Base-by-base conservation (phyloP, 2,113 vertebrate species). In the Misgurnus mizolepis region DNA sequence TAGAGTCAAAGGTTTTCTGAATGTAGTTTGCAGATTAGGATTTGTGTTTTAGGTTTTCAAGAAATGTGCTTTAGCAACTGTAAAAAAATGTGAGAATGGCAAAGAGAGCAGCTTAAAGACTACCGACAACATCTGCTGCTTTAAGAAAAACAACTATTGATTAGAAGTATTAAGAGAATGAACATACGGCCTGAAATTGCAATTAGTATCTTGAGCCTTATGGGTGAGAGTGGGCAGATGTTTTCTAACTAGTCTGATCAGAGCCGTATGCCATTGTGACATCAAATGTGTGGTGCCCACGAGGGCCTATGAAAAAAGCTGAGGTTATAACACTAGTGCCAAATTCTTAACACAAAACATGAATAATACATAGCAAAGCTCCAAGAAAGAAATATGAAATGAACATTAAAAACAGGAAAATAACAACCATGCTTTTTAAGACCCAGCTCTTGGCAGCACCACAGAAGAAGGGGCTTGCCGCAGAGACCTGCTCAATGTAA, bases 81-180 rank as follows among this genome's bases (percentile, higher is more conserved):
- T 47, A 47, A 8, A 7, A 47, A 47, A 5, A 4, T 11, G 27
- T 72, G 27, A 34, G 64, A 62, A 65, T 60, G 15, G 53, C 66
- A 79, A 83, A 69, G 12, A 77, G 67, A 76, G 55, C 14, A 66
- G 56, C 70, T 74, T 79, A 61, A 82, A 82, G 76, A 82, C 34
- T 53, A 84, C 67, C 76, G 64, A 53, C 62, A 82, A 77, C 80
- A 82, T 84, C 65, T 84, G 83, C 65, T 79, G 76, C 12, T 68
- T 77, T 79, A 75, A 75, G 27, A 53, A 78, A 81, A 61, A 72
- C 65, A 84, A 65, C 55, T 84, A 84, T 84, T 84, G 83, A 84
- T 82, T 79, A 82, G 72, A 61, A 43, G 68, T 62, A 76, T 84
- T 81, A 86, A 69, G 69, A 75, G 66, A 79, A 81, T 78, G 58